Conservation (phyloP, 2,113 vertebrate species). For the Propithecus coquereli region DNA sequence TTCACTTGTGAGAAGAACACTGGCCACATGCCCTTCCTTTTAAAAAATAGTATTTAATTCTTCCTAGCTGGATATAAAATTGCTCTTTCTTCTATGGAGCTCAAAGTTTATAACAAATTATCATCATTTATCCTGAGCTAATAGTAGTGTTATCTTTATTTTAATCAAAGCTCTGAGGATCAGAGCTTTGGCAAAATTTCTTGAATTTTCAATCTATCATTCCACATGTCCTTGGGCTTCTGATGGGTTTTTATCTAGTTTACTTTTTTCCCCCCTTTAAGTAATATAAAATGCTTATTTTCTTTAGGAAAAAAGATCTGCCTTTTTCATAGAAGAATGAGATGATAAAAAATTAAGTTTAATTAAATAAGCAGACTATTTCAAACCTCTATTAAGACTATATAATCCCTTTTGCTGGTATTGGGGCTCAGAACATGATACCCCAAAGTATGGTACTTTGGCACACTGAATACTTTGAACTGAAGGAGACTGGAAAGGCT, state of each 20-base stretch:
- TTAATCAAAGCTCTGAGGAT: not conserved
- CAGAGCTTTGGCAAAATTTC: not conserved
- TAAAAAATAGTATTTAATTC: not conserved
- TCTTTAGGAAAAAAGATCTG: constrained; percentile 10
- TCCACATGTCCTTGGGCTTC: not conserved
- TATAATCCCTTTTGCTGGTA: not conserved
- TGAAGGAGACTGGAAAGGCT: not conserved
- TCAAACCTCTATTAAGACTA: not conserved
- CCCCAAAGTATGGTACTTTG: not conserved
- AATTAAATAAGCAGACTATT: not conserved
- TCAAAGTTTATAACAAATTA: not conserved
- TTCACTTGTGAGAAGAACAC: not conserved
- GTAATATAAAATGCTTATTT: constrained; percentile 40
- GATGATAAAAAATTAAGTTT: constrained; percentile 17
- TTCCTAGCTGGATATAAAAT: not conserved
- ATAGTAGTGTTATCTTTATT: not conserved
- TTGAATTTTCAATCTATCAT: constrained; percentile 7
- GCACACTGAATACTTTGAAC: not conserved
- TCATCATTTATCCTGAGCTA: not conserved
- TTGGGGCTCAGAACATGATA: not conserved
- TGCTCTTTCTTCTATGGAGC: not conserved
- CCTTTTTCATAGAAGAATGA: constrained; percentile 10
- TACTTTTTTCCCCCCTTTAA: not conserved
- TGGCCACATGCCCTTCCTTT: not conserved
- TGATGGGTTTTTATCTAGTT: constrained; percentile 3